Evolutionary conservation across 2,113 vertebrate species (phyloP).

Genomic region (Morone chrysops): DNA sequence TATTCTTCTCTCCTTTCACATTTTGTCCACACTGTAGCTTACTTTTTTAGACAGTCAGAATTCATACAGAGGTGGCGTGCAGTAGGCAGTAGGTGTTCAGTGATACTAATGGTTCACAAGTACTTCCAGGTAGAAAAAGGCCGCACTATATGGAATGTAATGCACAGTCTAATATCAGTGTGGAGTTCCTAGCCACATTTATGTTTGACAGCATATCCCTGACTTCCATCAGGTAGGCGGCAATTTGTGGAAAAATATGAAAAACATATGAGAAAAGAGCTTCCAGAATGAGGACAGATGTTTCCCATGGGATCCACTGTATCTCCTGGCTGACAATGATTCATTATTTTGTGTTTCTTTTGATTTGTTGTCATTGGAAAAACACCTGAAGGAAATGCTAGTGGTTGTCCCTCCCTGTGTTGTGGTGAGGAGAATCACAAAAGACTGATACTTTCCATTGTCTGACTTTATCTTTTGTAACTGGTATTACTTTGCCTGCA

Average conservation of each 20-base stretch:
- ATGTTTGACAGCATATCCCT: constrained; percentile 8
- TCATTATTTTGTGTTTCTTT: background rate
- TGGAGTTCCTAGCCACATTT: constrained; percentile 12
- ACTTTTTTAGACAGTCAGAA: constrained; percentile 7
- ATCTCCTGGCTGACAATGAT: background rate
- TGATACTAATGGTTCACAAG: constrained; percentile 21
- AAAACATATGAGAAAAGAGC: background rate
- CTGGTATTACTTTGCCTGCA: background rate
- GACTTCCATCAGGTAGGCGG: constrained; percentile 12
- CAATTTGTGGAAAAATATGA: constrained; percentile 5
- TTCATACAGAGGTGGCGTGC: background rate
- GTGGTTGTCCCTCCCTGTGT: constrained; percentile 58
- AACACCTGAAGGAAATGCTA: constrained; percentile 45
- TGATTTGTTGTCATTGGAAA: constrained; percentile 2
- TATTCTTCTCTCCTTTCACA: background rate
- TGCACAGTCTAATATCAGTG: constrained; percentile 29
- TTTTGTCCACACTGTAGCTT: background rate
- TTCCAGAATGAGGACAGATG: background rate
- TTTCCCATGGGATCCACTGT: constrained; percentile 6
- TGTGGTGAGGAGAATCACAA: constrained; percentile 15
- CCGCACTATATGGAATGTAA: constrained; percentile 52
- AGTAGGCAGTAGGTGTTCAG: constrained; percentile 20
- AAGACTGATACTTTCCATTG: background rate
- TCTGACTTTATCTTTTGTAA: constrained; percentile 11
- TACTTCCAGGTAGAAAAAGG: constrained; percentile 52